A percentile compares a stretch with the other conserved stretches of the same genome.
phyloP scores from a whole-genome alignment of 2,113 vertebrate genomes.

The Marmota flaviventris region DNA sequence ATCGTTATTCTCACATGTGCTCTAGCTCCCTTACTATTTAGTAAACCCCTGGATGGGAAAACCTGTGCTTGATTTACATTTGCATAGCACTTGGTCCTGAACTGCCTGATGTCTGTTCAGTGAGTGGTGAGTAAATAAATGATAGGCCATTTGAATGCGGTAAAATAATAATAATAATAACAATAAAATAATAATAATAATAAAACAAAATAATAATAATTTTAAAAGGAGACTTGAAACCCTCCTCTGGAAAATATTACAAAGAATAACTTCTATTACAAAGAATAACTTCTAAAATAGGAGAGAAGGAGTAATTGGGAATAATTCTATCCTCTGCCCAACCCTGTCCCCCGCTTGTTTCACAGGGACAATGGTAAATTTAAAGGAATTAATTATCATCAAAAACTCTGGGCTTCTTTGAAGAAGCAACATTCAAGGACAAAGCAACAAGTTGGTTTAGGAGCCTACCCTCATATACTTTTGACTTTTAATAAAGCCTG shows the following conservation, averaged over 20 bases:
- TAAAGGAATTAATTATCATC: conserved; percentile 3
- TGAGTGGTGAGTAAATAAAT: conserved; percentile 25
- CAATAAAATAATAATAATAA: too few species aligned
- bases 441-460: conserved; percentile 24
- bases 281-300: background rate
- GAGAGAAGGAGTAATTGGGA: background rate
- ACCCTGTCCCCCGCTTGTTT: background rate
- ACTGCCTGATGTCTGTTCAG: background rate
- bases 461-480: background rate
- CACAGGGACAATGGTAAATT: background rate
- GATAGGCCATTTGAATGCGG: conserved; percentile 37
- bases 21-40: conserved; percentile 23
- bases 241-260: background rate
- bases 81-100: background rate
- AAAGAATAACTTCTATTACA: conserved; percentile 16
- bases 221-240: background rate
- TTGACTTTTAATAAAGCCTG: background rate
- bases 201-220: too few species aligned
- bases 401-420: background rate
- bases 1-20: background rate
- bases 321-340: background rate
- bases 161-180: background rate
- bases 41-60: background rate
- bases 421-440: conserved; percentile 42
- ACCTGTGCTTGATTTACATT: conserved; percentile 26